phyloP scores from a whole-genome alignment of 23 tunicate genomes.

The Phallusia fumigata region DNA sequence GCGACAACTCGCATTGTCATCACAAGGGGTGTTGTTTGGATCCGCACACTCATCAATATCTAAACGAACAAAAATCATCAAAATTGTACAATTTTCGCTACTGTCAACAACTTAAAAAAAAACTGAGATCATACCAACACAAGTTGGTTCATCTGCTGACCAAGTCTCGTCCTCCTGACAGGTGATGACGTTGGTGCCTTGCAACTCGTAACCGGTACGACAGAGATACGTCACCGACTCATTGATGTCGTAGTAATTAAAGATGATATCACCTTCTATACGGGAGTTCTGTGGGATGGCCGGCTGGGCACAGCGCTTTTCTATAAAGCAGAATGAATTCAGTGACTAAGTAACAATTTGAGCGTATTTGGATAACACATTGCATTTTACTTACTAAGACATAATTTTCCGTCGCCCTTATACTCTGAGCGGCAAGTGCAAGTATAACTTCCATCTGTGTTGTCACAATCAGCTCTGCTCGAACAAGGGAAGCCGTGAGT shows the following conservation, averaged over 20 bases:
- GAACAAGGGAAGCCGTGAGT: conserved; percentile 9
- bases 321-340: background rate
- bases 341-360: too few species aligned
- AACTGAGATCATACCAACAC: conserved; percentile 7
- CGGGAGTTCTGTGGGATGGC: background rate
- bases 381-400: conserved; percentile 24
- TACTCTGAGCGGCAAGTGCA: conserved; percentile 38
- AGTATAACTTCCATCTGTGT: conserved; percentile 31
- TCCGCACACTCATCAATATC: conserved; percentile 43
- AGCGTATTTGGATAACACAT: too few species aligned
- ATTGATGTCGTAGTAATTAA: background rate
- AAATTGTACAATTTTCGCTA: background rate
- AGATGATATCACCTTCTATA: background rate
- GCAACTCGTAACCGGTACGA: background rate
- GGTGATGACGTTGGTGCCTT: background rate
- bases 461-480: conserved; percentile 21
- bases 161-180: conserved; percentile 24
- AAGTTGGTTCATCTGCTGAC: conserved; percentile 26
- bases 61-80: background rate
- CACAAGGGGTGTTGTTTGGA: conserved; percentile 23
- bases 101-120: background rate
- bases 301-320: background rate
- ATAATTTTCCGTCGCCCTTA: conserved; percentile 29
- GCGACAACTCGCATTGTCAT: conserved; percentile 23
- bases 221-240: background rate